Base-by-base conservation (phyloP, 2,888 invertebrate species). In the Rhagonycha lutea region DNA sequence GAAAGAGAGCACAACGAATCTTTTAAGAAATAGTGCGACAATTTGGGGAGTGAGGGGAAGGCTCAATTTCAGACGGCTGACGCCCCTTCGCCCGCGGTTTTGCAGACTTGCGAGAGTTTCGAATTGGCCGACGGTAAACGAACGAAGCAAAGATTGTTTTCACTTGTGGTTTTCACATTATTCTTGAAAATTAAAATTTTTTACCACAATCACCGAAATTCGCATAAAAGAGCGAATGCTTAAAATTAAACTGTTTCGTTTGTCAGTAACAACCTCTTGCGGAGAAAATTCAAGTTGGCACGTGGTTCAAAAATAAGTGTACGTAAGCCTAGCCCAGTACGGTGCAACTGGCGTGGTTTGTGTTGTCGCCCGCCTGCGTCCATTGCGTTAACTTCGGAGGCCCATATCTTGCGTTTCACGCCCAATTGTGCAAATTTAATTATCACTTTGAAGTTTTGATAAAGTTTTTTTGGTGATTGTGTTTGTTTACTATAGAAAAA, bases 311-410 rank as follows among this genome's bases (percentile, higher is more conserved):
- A 28, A 67, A 67, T 18, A 29, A 23, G 61, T 61, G 61, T 72
- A 67, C 76, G 77, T 70, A 80, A 78, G 78, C 79, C 81, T 79
- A 79, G 80, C 79, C 79, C 72, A 70, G 76, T 79, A 76, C 76
- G 73, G 77, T 85, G 86, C 77, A 85, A 87, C 86, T 87, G 87
- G 88, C 87, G 87, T 87, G 86, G 88, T 87, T 84, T 87, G 83
- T 80, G 85, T 85, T 84, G 85, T 87, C 85, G 88, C 86, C 87
- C 88, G 87, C 87, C 87, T 86, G 88, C 85, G 84, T 83, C 80
- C 32, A 62, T 26, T 74, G 71, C 47, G 68, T 78, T 73, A 72
- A 65, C 69, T 68, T 73, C 47, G 70, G 73, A 71, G 73, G 61
- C 26, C 73, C 67, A 69, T 74, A 74, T 76, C 76, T 74, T 73